Conservation (phyloP, 2,888 invertebrate species). For the Zaprionus obscuricornis region DNA sequence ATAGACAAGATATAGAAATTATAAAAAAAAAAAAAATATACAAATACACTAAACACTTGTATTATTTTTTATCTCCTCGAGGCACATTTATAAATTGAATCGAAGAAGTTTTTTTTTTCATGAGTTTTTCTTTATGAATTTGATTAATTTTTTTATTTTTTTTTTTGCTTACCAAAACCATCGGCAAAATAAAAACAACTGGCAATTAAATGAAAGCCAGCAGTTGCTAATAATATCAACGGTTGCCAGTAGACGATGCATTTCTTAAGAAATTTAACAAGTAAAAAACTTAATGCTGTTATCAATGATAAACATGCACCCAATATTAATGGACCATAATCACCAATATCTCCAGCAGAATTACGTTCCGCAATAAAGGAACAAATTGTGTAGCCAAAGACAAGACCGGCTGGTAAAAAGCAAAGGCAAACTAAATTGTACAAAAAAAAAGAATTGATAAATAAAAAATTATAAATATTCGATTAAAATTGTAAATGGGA, state of each 20-base stretch:
- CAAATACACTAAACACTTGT: too few species aligned
- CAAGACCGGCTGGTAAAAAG: constrained; percentile 78
- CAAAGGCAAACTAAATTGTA: constrained; percentile 65
- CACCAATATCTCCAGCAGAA: constrained; percentile 44
- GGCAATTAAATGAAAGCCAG: constrained; percentile 71
- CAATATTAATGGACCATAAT: constrained; percentile 79
- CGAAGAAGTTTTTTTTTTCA: neutral
- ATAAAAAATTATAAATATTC: neutral
- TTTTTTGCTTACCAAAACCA: constrained; percentile 69
- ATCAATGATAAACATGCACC: constrained; percentile 68
- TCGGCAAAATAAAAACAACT: constrained; percentile 81
- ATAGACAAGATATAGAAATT: too few species aligned
- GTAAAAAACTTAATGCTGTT: constrained; percentile 59
- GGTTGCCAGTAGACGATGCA: constrained; percentile 80
- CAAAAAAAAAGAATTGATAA: constrained; percentile 20
- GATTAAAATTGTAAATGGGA: neutral
- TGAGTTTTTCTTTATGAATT: neutral
- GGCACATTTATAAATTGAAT: too few species aligned
- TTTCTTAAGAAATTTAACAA: constrained; percentile 68
- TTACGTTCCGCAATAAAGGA: constrained; percentile 74
- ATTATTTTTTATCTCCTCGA: too few species aligned
- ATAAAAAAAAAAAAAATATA: too few species aligned
- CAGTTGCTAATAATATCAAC: constrained; percentile 63
- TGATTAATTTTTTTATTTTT: neutral
- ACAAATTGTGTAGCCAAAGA: constrained; percentile 80